Conservation (phyloP, 1,140 invertebrate species). For the Neodiprion pinetum region DNA sequence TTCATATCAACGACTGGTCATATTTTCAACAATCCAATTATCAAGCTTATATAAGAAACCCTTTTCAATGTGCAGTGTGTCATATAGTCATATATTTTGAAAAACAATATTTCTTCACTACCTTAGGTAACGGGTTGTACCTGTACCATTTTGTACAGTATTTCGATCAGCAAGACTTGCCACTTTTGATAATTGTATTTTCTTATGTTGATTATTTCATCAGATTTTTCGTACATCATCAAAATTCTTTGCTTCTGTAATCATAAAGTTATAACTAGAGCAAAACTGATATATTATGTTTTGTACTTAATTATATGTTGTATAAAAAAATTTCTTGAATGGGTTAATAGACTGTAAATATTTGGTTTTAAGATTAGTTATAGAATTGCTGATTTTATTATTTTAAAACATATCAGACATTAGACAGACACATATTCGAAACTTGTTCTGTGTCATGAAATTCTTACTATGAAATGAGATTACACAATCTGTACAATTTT, state of each 20-base stretch:
- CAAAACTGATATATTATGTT: neutral
- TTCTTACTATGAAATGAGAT: conserved; percentile 27
- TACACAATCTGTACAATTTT: neutral
- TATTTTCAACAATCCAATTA: neutral
- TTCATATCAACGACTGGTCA: conserved; percentile 16
- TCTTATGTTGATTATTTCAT: too few relatives aligned
- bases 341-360: conserved; percentile 5
- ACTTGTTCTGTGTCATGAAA: conserved; percentile 32
- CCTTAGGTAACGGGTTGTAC: neutral
- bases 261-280: too few relatives aligned
- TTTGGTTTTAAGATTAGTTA: neutral
- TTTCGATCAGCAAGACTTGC: conserved; percentile 4
- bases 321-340: conserved; percentile 14
- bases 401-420: conserved; percentile 18
- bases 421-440: conserved; percentile 23
- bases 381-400: conserved; percentile 11
- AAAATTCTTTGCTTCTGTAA: too few relatives aligned
- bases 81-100: neutral
- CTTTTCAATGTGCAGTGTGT: conserved; percentile 1
- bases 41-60: neutral
- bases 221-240: too few relatives aligned
- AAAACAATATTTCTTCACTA: neutral
- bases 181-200: neutral
- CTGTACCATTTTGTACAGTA: conserved; percentile 13
- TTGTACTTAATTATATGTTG: neutral